A percentile compares a stretch with the other conserved stretches of the same genome.
Evolutionary conservation across 2,797 vertebrate species (phyloP).

Genomic region (Crenichthys baileyi): DNA sequence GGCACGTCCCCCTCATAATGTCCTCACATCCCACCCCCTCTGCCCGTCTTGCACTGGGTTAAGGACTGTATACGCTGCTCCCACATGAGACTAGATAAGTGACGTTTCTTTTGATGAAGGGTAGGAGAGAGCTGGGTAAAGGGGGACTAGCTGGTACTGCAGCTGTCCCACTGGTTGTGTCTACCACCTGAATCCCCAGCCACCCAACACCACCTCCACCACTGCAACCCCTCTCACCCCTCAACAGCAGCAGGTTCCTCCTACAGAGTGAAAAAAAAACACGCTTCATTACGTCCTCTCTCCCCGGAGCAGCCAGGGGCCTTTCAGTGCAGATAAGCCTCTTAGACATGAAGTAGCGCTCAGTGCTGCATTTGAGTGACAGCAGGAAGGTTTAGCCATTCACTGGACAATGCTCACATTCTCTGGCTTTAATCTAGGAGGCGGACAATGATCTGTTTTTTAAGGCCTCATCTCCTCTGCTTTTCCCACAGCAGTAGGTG

Average conservation of each 20-base stretch:
- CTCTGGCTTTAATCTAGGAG: conserved; percentile 99
- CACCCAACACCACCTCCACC: conserved; percentile 54
- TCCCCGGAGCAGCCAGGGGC: conserved; percentile 97
- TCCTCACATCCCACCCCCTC: conserved; percentile 35
- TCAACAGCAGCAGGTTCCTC: conserved; percentile 93
- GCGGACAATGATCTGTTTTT: conserved; percentile 99
- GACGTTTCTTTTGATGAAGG: conserved; percentile 85
- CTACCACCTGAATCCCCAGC: conserved; percentile 81
- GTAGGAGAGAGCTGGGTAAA: conserved; percentile 45
- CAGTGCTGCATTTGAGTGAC: conserved; percentile 99
- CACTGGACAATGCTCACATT: conserved; percentile 99
- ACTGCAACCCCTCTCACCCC: conserved; percentile 41
- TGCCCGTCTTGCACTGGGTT: conserved; percentile 25
- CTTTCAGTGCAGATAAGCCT: conserved; percentile 99
- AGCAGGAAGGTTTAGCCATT: conserved; percentile 99
- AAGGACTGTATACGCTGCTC: conserved; percentile 64
- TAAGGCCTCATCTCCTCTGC: conserved; percentile 97
- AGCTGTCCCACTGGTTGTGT: conserved; percentile 91
- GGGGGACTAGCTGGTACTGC: conserved; percentile 83
- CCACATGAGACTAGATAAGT: conserved; percentile 96
- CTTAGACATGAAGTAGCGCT: conserved; percentile 99
- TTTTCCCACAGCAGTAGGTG: conserved; percentile 99
- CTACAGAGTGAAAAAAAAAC: conserved; percentile 94
- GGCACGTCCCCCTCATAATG: conserved; percentile 67
- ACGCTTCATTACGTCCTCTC: conserved; percentile 99